Evolutionary conservation across 2,888 invertebrate species (phyloP).

Genomic region (Masnerella sp.): DNA sequence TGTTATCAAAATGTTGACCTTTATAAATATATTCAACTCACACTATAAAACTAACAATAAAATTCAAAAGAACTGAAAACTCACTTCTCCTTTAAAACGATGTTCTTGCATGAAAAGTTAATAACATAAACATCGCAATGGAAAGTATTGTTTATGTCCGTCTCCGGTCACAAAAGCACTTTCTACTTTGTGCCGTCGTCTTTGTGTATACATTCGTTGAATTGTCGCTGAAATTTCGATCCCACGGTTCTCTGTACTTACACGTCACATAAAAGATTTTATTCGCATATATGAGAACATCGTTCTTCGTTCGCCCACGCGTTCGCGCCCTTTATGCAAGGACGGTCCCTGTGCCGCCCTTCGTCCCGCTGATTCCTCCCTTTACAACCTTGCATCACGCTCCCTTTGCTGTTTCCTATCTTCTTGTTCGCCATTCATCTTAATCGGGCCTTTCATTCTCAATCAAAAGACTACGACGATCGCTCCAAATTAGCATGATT

Average conservation of each 20-base stretch:
- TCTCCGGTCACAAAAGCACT: slow-evolving; percentile 20
- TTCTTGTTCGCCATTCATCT: slow-evolving; percentile 43
- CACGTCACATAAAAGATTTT: slow-evolving; percentile 54
- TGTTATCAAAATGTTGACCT: too few relatives aligned
- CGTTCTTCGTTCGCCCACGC: slow-evolving; percentile 50
- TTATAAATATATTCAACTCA: too few relatives aligned
- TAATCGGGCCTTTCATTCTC: slow-evolving; percentile 32
- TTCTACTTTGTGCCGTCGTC: slow-evolving; percentile 38
- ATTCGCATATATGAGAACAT: slow-evolving; percentile 53
- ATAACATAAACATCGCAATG: slow-evolving; percentile 1
- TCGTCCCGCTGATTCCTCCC: slow-evolving; percentile 23
- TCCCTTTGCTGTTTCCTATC: slow-evolving; percentile 10
- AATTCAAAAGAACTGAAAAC: too few relatives aligned
- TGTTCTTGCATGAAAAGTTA: too few relatives aligned
- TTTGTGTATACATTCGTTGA: slow-evolving; percentile 47
- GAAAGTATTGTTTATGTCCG: slow-evolving; percentile 14
- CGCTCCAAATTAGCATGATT: slow-evolving; percentile 3
- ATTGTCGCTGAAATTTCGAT: slow-evolving; percentile 44
- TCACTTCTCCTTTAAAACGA: too few relatives aligned
- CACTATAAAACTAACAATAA: too few relatives aligned
- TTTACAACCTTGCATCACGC: slow-evolving; percentile 28
- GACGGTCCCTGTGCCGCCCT: slow-evolving; percentile 36
- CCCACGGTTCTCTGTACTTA: slow-evolving; percentile 57
- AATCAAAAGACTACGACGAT: slow-evolving; percentile 31
- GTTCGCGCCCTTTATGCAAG: slow-evolving; percentile 53